Conservation (phyloP, 2,888 invertebrate genomes). For the Cecidostiba fungosa region DNA sequence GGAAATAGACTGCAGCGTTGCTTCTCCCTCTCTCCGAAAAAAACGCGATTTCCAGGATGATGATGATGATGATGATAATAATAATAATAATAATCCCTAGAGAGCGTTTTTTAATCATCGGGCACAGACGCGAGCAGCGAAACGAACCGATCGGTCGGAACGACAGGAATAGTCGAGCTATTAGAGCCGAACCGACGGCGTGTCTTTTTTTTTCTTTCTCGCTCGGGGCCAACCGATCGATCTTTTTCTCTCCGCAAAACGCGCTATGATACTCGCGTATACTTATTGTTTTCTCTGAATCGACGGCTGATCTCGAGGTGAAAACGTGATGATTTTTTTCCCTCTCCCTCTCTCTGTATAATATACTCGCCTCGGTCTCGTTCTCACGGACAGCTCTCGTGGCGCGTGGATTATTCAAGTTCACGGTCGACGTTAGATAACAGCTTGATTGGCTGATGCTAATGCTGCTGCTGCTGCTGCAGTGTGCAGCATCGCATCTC, state of each 20-base stretch:
- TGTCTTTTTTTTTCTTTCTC: neutral
- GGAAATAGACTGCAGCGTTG: neutral
- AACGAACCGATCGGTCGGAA: neutral
- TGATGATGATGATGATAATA: too few relatives aligned
- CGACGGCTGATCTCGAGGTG: neutral
- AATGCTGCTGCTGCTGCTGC: too few relatives aligned
- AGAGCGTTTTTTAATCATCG: neutral
- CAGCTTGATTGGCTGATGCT: neutral
- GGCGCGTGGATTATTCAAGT: neutral
- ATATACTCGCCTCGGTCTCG: neutral
- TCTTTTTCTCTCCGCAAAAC: neutral
- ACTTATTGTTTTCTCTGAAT: neutral
- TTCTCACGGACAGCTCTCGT: neutral
- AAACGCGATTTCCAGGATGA: too few relatives aligned
- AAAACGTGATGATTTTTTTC: neutral
- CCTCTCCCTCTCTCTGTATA: neutral
- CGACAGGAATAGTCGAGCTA: slow-evolving; percentile 1
- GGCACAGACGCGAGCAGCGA: neutral
- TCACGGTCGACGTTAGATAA: slow-evolving; percentile 1
- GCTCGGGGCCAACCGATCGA: neutral
- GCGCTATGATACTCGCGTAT: neutral
- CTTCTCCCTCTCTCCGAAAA: too few relatives aligned
- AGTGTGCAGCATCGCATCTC: neutral
- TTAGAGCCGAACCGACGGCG: slow-evolving; percentile 36
- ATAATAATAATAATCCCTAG: neutral